These are phyloP conservation scores for Aix galericulata DNA, from an alignment of 2,113 vertebrate species.

Conservation along the genomic window DNA sequence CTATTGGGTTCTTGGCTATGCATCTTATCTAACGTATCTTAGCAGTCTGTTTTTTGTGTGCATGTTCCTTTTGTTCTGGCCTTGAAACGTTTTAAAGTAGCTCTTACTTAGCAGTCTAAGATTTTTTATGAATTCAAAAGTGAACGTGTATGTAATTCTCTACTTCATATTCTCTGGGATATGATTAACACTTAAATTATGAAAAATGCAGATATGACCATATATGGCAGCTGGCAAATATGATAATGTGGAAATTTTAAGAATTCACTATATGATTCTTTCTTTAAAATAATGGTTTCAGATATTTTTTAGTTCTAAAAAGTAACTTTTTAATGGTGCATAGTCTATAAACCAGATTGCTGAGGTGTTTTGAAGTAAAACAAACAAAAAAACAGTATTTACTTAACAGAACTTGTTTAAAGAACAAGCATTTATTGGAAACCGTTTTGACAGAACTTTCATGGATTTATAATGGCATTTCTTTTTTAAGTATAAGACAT, in stretches of 20 bases:
- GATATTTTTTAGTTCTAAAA: slow-evolving; percentile 6
- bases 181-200: background rate
- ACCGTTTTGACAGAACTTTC: background rate
- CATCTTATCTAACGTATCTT: background rate
- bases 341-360: background rate
- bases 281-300: background rate
- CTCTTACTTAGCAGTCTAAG: background rate
- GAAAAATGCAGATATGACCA: background rate
- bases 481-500: background rate
- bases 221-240: background rate
- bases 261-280: background rate
- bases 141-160: background rate
- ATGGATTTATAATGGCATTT: background rate
- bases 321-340: background rate
- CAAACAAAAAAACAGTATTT: background rate
- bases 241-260: background rate
- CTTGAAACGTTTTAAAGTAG: background rate
- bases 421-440: background rate
- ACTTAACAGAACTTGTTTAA: background rate
- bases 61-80: background rate
- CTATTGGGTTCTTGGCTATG: background rate
- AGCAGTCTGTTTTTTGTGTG: background rate
- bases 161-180: background rate
- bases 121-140: background rate
- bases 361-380: background rate